phyloP scores from a whole-genome alignment of 2,888 invertebrate genomes.

The Ormyrus rosae region DNA sequence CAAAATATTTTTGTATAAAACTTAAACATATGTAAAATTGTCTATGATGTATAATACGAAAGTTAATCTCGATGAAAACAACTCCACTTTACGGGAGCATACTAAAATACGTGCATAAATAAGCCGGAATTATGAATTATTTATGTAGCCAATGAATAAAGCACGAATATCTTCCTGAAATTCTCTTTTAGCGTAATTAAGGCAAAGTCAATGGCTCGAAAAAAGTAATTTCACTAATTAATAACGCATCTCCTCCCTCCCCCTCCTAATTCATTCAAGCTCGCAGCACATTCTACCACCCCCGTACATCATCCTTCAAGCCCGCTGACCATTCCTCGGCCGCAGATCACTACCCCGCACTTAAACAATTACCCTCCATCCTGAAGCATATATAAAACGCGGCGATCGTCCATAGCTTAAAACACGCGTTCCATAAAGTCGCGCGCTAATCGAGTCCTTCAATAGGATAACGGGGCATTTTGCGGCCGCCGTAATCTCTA shows the following conservation, averaged over 20 bases:
- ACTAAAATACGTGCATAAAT: constrained; percentile 8
- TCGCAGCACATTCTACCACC: no score
- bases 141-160: not conserved
- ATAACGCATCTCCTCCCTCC: constrained; percentile 16
- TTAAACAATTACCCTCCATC: no score
- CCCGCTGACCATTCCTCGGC: not conserved
- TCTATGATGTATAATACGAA: not conserved
- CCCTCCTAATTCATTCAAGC: no score
- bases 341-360: no score
- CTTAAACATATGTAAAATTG: not conserved
- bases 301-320: no score
- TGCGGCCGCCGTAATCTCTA: constrained; percentile 74
- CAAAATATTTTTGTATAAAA: not conserved
- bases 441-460: not conserved
- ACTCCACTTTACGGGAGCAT: not conserved
- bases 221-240: constrained; percentile 43
- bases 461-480: constrained; percentile 66
- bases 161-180: not conserved
- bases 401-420: no score
- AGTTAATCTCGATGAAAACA: not conserved
- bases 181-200: constrained; percentile 20
- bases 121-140: not conserved
- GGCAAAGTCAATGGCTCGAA: constrained; percentile 22
- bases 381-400: not conserved
- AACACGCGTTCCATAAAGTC: not conserved